phyloP scores from a whole-genome alignment of 2,113 vertebrate genomes.

The Pipra filicauda region DNA sequence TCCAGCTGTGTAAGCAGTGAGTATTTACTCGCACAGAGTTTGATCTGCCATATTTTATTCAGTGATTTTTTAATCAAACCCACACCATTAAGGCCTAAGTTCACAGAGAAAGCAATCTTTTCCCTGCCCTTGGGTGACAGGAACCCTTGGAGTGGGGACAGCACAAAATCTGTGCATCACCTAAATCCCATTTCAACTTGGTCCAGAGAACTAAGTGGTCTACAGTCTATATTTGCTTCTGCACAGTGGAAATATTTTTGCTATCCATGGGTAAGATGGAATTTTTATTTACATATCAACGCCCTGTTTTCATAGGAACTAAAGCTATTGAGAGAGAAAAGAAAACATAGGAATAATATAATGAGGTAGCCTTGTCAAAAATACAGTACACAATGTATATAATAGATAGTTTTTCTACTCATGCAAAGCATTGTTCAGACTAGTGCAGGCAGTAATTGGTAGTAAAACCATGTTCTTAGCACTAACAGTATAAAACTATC shows the following conservation, averaged over 20 bases:
- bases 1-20: background rate
- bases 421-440: background rate
- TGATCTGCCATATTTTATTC: background rate
- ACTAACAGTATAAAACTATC: background rate
- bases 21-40: background rate
- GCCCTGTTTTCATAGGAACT: background rate
- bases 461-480: background rate
- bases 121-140: fast-evolving
- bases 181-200: background rate
- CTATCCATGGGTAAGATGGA: background rate
- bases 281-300: background rate
- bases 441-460: background rate
- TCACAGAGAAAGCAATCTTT: fast-evolving
- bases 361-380: background rate
- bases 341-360: background rate
- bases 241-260: background rate
- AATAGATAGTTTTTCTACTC: background rate
- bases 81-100: background rate
- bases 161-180: fast-evolving
- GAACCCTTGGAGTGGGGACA: background rate
- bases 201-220: background rate
- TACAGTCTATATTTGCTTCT: fast-evolving
- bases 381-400: too few species aligned
- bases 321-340: background rate
- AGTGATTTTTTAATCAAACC: background rate